Evolutionary conservation across 2,113 vertebrate genomes (phyloP).

Genomic region (Monopterus albus): DNA sequence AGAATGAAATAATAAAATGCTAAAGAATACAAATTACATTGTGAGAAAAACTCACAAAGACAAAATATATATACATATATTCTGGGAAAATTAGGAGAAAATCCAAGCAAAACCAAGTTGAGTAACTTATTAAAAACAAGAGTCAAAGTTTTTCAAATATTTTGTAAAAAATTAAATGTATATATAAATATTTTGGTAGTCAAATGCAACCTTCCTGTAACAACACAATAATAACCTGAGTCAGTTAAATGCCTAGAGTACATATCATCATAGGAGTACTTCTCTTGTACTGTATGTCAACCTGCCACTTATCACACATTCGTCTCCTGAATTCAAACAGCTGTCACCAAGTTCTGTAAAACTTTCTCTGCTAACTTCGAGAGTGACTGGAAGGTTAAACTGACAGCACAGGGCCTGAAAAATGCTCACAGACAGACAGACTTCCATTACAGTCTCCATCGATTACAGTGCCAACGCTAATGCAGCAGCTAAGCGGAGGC

Average conservation of each 20-base stretch:
- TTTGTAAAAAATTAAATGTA: too few relatives aligned
- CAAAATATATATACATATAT: too few relatives aligned
- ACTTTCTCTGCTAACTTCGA: slow-evolving; percentile 46
- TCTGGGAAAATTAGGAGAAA: too few relatives aligned
- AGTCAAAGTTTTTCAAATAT: too few relatives aligned
- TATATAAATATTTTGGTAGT: too few relatives aligned
- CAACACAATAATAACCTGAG: background rate
- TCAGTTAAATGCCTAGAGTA: background rate
- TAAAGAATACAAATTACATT: too few relatives aligned
- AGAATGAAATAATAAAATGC: too few relatives aligned
- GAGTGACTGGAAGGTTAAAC: slow-evolving; percentile 55
- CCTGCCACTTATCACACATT: slow-evolving; percentile 32
- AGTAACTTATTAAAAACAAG: too few relatives aligned
- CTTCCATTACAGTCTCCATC: slow-evolving; percentile 57
- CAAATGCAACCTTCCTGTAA: too few relatives aligned
- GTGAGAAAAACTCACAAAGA: too few relatives aligned
- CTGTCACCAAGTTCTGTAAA: slow-evolving; percentile 43
- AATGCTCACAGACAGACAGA: slow-evolving; percentile 51
- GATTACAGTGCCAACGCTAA: slow-evolving; percentile 56
- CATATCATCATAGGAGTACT: slow-evolving; percentile 5
- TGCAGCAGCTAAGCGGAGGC: slow-evolving; percentile 54
- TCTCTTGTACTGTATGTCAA: slow-evolving; percentile 14
- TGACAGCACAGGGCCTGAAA: slow-evolving; percentile 49
- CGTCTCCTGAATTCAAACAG: slow-evolving; percentile 35
- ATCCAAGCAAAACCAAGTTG: too few relatives aligned